Base-by-base conservation (phyloP, 2,888 invertebrate genomes). In the Hirtodrosophila cameraria region DNA sequence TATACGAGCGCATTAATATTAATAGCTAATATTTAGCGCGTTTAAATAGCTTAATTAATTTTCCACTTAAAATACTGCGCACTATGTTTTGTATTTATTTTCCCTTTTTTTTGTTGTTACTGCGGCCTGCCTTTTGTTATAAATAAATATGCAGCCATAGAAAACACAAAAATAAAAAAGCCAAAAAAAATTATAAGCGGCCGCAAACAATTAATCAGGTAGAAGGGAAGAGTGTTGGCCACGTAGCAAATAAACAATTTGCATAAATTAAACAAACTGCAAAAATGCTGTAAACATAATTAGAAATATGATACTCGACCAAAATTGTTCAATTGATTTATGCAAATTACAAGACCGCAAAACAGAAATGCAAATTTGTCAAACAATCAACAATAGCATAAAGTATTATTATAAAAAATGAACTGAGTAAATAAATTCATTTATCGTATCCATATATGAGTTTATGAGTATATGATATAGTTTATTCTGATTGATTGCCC, bases 11-110 rank as follows among this genome's bases (percentile, higher is more conserved):
- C 87, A 87, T 86, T 81, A 81, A 87, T 81, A 81, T 87, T 81
- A 78, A 81, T 81, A 58, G 80, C 86, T 67, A 63, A 79, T 85
- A 84, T 68, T 80, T 62, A 59, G 61, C 39, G 39, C 61, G 45
- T 52, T 76, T 80, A 65, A 73, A 84, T 69, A 31, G 82, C 63
- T 73, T 86, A 77, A 80, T 80, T 86, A 86, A 86, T 73, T 80
- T 77, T 66, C 74, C 78, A 84, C 80, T 80, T 80, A 62, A 79
- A 80, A 61, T 63, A 45, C 57, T 38, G 35, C 49, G 42, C 58
- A 73, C 9, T 72, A 49, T 68, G 66, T 60, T 57, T 30, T 42
- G 15, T 15, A n/a, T 20, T 12, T 33, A 33, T 15, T 31, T 39
- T 33, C 4, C 35, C 39, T 33, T 31, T 36, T 16, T 4, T 27